A percentile compares a stretch with the other conserved stretches of the same genome.
phyloP scores from a whole-genome alignment of 2,113 vertebrate genomes.

The Phoenicopterus ruber region DNA sequence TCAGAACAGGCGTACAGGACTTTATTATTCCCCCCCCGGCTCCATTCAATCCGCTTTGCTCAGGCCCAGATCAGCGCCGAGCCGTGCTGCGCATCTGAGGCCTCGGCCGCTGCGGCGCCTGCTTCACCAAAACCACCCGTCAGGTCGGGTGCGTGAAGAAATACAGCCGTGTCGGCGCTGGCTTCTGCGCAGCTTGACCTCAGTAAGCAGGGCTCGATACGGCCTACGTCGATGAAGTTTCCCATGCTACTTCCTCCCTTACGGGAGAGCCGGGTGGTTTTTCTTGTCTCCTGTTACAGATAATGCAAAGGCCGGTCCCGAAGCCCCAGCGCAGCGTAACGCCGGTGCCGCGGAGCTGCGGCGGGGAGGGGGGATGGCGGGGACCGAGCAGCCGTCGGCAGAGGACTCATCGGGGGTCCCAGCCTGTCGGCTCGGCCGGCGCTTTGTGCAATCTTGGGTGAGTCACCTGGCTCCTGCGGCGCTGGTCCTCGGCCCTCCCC shows the following conservation, averaged over 20 bases:
- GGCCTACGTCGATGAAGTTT: neutral
- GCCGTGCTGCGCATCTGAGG: neutral
- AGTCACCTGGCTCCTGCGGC: neutral
- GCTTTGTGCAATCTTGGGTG: neutral
- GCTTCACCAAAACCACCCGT: neutral
- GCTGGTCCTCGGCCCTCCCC: neutral
- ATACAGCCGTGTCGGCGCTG: accelerated
- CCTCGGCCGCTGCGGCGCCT: accelerated
- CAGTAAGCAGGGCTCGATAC: neutral
- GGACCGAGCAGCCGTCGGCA: accelerated
- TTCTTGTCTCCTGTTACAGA: neutral
- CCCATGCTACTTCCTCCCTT: neutral
- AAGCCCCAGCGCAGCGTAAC: accelerated
- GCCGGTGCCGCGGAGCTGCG: accelerated
- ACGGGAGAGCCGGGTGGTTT: neutral
- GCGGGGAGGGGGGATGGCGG: accelerated
- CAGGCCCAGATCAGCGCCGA: neutral
- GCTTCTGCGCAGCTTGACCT: neutral
- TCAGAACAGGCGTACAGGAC: neutral
- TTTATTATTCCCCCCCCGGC: neutral
- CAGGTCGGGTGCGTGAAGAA: accelerated
- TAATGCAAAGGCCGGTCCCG: accelerated
- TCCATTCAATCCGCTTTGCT: neutral
- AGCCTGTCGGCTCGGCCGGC: accelerated
- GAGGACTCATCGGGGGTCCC: accelerated